Conservation (phyloP, 2,113 vertebrate species). For the Taxidea taxus region DNA sequence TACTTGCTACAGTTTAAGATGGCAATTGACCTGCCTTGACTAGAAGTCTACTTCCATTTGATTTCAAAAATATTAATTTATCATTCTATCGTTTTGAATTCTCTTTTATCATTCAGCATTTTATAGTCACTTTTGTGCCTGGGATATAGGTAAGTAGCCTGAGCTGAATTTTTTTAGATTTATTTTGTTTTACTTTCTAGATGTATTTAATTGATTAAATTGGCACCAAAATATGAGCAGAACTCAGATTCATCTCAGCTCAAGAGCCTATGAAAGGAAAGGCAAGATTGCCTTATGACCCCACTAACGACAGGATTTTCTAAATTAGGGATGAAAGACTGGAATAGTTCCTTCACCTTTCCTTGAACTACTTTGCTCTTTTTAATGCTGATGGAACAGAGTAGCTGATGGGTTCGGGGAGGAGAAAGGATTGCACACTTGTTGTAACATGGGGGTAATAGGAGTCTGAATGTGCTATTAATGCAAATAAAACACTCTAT, state of each 20-base stretch:
- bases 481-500: background rate
- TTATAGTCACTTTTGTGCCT: background rate
- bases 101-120: background rate
- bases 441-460: background rate
- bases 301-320: background rate
- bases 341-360: background rate
- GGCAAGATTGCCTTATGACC: background rate
- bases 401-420: background rate
- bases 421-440: background rate
- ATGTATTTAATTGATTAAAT: background rate
- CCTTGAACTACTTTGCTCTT: background rate
- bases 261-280: background rate
- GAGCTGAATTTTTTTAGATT: background rate
- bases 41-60: background rate
- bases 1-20: background rate
- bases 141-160: background rate
- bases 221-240: background rate
- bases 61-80: background rate
- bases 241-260: background rate
- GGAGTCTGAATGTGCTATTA: background rate
- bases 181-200: background rate
- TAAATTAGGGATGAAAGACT: background rate
- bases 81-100: background rate
- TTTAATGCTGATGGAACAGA: background rate
- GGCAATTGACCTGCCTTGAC: background rate